phyloP scores from a whole-genome alignment of 2,797 vertebrate species.

The Pseudochirops cupreus region DNA sequence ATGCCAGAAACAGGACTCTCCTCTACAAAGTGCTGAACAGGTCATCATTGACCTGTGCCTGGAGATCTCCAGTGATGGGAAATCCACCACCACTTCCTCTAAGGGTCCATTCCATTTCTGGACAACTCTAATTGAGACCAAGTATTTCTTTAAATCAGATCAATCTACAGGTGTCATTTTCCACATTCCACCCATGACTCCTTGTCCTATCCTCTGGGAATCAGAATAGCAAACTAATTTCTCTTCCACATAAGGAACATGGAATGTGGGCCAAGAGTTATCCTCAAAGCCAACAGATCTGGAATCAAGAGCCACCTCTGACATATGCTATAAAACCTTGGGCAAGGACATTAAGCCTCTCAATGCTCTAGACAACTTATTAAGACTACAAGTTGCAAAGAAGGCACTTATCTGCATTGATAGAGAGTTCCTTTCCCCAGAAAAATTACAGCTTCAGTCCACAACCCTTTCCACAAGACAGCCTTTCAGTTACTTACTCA shows the following conservation, averaged over 20 bases:
- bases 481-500: neutral
- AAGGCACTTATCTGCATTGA: neutral
- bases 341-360: neutral
- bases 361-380: neutral
- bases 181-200: neutral
- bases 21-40: no score
- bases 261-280: neutral
- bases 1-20: neutral
- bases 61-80: neutral
- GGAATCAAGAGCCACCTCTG: neutral
- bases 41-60: neutral
- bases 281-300: neutral
- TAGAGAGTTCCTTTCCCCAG: neutral
- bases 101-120: neutral
- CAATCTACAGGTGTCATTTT: neutral
- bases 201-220: neutral
- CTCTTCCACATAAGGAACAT: neutral
- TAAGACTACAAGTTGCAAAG: neutral
- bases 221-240: neutral
- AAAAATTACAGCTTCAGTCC: neutral
- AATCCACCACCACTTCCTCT: neutral
- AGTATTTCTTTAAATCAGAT: neutral
- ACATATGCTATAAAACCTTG: neutral
- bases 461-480: neutral
- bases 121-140: neutral